Evolutionary conservation across 2,113 vertebrate genomes (phyloP), one percentile per base, ranked within the genome.

Genomic region (Heloderma charlesbogerti): DNA sequence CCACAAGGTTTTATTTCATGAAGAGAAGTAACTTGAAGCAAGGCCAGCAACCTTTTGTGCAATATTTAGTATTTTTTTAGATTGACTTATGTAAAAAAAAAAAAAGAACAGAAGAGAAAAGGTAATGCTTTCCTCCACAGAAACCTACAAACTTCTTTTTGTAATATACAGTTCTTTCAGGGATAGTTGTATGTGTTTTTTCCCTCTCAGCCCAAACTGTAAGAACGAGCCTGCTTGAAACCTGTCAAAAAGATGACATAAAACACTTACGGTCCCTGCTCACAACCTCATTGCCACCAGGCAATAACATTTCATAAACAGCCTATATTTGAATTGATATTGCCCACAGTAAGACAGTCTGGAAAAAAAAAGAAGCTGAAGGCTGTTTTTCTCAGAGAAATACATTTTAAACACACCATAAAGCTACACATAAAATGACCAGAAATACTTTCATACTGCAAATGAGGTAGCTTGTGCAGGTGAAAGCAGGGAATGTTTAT

Each of bases 221-320:
- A 92, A 92, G 93, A 97, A 96, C 94, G 94, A 96, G 94, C 92
- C 95, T 91, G 90, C 95, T 95, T 96, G 94, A 97, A 97, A 97
- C 93, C 96, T 97, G 97, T 96, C 96, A n/a, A 40, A 85, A 97
- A 90, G 88, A 96, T 94, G 95, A 97, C 97, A 97, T 95, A 97
- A 97, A 97, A 93, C 95, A 96, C 94, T 97, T 96, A 96, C 87
- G 94, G 89, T 95, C 94, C 94, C 94, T 95, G 90, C 94, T 94
- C 94, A 93, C 93, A 96, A 90, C 94, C 96, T 97, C 89, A 89
- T 94, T n/a, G 90, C 96, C 94, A 97, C 91, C 95, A 93, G 97
- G 96, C 96, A 97, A 96, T 95, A 96, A 93, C 95, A 97, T 96
- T 97, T 96, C 95, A 96, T 93, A 94, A 97, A 96, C 93, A 97